Evolutionary conservation across 2,888 invertebrate genomes (phyloP).

Genomic region (Synergus gifuensis): DNA sequence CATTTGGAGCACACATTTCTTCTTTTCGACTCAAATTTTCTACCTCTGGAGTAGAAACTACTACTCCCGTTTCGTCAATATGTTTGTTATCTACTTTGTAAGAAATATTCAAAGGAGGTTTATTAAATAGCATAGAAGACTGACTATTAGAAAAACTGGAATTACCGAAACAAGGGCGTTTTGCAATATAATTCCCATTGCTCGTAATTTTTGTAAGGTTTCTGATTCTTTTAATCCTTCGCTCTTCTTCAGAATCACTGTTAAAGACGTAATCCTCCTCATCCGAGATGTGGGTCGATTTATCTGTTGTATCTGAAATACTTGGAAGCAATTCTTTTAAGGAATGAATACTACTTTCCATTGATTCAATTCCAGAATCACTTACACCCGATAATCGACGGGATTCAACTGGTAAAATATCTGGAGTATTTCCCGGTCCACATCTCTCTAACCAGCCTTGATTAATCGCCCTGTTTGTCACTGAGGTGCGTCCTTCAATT

Average conservation of each 20-base stretch:
- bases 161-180: conserved; percentile 56
- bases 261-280: conserved; percentile 85
- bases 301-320: conserved; percentile 38
- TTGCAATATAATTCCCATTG: conserved; percentile 54
- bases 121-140: neutral
- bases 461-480: conserved; percentile 77
- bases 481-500: conserved; percentile 59
- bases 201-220: conserved; percentile 80
- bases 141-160: neutral
- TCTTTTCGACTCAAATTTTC: neutral
- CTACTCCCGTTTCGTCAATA: neutral
- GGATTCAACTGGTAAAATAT: conserved; percentile 45
- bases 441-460: conserved; percentile 82
- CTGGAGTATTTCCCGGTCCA: conserved; percentile 64
- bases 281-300: conserved; percentile 74
- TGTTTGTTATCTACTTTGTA: conserved; percentile 8
- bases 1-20: neutral
- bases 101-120: neutral
- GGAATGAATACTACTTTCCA: conserved; percentile 63
- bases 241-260: conserved; percentile 83
- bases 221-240: conserved; percentile 78
- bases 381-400: conserved; percentile 48
- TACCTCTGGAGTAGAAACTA: neutral
- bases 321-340: conserved; percentile 47
- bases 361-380: conserved; percentile 73